A percentile compares a stretch with the other conserved stretches of the same genome.
Evolutionary conservation across 2,888 invertebrate species (phyloP).

Genomic region (Furcula furcula): DNA sequence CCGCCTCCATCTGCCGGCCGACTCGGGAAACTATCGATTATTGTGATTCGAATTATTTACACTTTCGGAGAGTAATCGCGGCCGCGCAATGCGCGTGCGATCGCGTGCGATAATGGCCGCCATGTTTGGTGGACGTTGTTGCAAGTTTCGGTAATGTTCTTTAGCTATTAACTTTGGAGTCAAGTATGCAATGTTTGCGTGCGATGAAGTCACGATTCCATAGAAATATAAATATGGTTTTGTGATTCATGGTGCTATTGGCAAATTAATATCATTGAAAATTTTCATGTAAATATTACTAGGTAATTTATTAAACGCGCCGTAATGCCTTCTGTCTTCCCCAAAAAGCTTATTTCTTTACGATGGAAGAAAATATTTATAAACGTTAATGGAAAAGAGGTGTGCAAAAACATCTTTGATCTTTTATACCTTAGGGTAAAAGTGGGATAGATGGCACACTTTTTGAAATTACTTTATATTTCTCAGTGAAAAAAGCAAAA

Average conservation of each 20-base stretch:
- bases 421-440: no score
- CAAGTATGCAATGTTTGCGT: background rate
- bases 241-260: slow-evolving; percentile 1
- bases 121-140: slow-evolving; percentile 37
- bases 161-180: slow-evolving; percentile 17
- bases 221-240: background rate
- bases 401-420: no score
- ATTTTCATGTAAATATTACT: no score
- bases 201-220: slow-evolving; percentile 1
- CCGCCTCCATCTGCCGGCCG: slow-evolving; percentile 39
- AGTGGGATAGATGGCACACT: no score
- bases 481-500: no score
- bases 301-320: no score
- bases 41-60: slow-evolving; percentile 63
- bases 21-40: slow-evolving; percentile 57
- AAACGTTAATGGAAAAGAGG: no score
- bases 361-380: no score
- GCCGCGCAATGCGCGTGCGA: slow-evolving; percentile 42
- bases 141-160: slow-evolving; percentile 15
- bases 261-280: background rate
- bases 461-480: no score
- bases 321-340: no score
- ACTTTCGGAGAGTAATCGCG: slow-evolving; percentile 59
- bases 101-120: slow-evolving; percentile 43
- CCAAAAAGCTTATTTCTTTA: no score